These are phyloP conservation scores for Cyrtorhinus lividipennis DNA, from an alignment of 1,140 invertebrate genomes.

Conservation along the genomic window DNA sequence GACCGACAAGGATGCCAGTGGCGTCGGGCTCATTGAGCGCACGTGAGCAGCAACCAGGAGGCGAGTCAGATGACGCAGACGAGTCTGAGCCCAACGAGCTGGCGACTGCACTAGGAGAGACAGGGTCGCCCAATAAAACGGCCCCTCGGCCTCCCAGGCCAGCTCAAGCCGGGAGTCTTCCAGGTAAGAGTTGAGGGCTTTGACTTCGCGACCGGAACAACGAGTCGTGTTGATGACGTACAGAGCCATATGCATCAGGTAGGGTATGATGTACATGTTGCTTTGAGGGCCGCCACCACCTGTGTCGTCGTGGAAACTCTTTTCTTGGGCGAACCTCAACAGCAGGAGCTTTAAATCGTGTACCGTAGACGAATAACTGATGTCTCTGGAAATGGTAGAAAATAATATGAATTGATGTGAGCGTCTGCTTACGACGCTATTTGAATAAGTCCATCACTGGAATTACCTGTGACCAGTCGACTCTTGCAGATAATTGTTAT, in stretches of 20 bases:
- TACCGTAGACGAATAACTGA: constrained; percentile 71
- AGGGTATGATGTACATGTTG: constrained; percentile 92
- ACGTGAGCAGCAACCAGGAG: constrained; percentile 65
- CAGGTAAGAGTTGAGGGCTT: constrained; percentile 50
- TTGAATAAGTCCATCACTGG: no score
- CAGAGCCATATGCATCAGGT: constrained; percentile 84
- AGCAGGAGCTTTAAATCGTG: constrained; percentile 90
- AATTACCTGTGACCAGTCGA: constrained; percentile 54
- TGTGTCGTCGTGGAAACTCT: constrained; percentile 92
- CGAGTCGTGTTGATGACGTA: constrained; percentile 87
- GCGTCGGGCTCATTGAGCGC: constrained; percentile 42
- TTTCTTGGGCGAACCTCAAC: constrained; percentile 79
- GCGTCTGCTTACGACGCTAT: no score
- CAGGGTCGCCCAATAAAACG: constrained; percentile 70
- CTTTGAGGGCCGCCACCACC: constrained; percentile 93
- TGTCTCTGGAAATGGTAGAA: constrained; percentile 62
- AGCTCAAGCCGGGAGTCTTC: constrained; percentile 60
- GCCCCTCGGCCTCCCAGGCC: constrained; percentile 76
- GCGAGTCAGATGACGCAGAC: constrained; percentile 57
- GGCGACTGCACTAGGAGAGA: constrained; percentile 62
- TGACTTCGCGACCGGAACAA: constrained; percentile 55
- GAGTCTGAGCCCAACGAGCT: constrained; percentile 48
- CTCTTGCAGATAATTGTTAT: constrained; percentile 73
- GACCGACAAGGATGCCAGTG: constrained; percentile 29
- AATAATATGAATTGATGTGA: no score